phyloP scores from a whole-genome alignment of 2,888 invertebrate genomes.

The Acheta domesticus region DNA sequence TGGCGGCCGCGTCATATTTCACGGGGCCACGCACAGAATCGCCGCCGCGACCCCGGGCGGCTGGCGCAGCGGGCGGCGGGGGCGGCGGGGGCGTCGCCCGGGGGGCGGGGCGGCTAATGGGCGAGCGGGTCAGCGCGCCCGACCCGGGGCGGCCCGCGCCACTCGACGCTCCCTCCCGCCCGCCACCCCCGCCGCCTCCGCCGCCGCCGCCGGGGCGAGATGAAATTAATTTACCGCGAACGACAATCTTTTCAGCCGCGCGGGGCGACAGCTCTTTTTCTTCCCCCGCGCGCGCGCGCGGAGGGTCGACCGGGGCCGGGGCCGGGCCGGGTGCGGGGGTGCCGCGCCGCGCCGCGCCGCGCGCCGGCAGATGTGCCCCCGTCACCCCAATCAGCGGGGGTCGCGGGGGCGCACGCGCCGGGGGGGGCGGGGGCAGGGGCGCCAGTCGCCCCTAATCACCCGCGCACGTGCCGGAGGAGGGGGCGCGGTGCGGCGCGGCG shows the following conservation, averaged over 20 bases:
- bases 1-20: too few relatives aligned
- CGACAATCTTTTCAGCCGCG: neutral
- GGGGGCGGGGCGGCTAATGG: too few relatives aligned
- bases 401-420: neutral
- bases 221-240: slow-evolving; percentile 18
- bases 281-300: neutral
- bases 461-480: neutral
- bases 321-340: neutral
- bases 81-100: too few relatives aligned
- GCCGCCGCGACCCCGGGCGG: too few relatives aligned
- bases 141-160: too few relatives aligned
- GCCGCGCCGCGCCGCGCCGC: neutral
- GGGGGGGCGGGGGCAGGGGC: neutral
- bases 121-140: too few relatives aligned
- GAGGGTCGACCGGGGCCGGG: neutral
- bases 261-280: neutral
- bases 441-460: neutral
- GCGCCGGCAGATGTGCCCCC: neutral
- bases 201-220: neutral
- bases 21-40: too few relatives aligned
- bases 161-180: too few relatives aligned
- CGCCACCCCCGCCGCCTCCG: neutral
- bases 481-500: neutral
- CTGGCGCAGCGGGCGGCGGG: too few relatives aligned
- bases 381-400: neutral